phyloP scores from a whole-genome alignment of 2,113 vertebrate genomes.

The Tympanuchus pallidicinctus region DNA sequence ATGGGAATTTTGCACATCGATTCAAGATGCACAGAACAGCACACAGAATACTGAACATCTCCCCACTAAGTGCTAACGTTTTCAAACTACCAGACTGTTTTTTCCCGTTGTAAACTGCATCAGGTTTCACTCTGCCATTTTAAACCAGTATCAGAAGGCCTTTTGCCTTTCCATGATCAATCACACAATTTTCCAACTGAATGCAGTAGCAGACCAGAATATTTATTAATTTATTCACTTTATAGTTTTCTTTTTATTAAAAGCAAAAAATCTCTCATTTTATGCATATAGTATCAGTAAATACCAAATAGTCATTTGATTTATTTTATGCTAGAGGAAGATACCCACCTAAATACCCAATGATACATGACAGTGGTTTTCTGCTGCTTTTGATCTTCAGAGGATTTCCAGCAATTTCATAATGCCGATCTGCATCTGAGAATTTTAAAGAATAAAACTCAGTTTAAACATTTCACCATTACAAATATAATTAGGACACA shows the following conservation, averaged over 20 bases:
- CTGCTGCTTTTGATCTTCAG: conserved; percentile 90
- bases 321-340: neutral
- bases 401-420: conserved; percentile 88
- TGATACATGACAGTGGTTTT: conserved; percentile 92
- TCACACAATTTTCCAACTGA: neutral
- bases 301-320: neutral
- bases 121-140: neutral
- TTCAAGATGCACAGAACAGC: neutral
- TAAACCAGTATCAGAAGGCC: neutral
- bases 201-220: neutral
- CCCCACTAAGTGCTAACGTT: neutral
- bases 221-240: neutral
- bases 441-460: conserved; percentile 63
- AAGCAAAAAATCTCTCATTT: neutral
- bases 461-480: neutral
- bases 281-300: neutral
- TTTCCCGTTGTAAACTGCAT: neutral
- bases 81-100: neutral
- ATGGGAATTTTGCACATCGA: neutral
- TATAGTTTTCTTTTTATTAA: neutral
- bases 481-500: neutral
- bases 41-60: neutral
- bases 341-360: conserved; percentile 94
- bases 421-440: conserved; percentile 93
- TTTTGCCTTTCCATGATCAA: neutral